Percentiles rank a stretch among this genome's conserved stretches.
phyloP scores from a whole-genome alignment of 1,140 invertebrate species.

The Drosophila neocordata region DNA sequence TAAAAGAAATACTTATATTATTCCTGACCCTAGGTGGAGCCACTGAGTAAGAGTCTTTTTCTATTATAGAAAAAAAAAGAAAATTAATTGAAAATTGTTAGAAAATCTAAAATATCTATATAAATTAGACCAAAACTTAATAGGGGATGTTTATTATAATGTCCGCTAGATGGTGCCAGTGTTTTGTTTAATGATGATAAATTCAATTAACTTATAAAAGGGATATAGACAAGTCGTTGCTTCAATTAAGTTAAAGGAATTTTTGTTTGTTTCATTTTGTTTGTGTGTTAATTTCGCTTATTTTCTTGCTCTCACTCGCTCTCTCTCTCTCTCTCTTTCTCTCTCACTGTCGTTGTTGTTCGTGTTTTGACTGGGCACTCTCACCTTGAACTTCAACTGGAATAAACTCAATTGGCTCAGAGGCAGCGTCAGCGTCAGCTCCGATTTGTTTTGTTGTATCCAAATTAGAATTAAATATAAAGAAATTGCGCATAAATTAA shows the following conservation, averaged over 20 bases:
- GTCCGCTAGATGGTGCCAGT: neutral
- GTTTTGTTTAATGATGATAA: too few relatives aligned
- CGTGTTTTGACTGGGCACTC: conserved; percentile 40
- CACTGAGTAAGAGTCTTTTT: too few relatives aligned
- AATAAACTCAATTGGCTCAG: conserved; percentile 62
- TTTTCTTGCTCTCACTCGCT: conserved; percentile 51
- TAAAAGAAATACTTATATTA: too few relatives aligned
- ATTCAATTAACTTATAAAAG: neutral
- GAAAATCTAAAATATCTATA: too few relatives aligned
- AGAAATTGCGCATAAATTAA: conserved; percentile 37
- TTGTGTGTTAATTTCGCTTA: conserved; percentile 54
- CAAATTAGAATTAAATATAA: conserved; percentile 38
- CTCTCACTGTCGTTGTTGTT: conserved; percentile 16
- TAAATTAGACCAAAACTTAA: too few relatives aligned
- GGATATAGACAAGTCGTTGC: neutral
- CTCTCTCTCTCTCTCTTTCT: neutral
- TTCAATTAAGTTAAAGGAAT: neutral
- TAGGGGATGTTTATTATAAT: too few relatives aligned
- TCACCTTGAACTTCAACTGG: conserved; percentile 77
- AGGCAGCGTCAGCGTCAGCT: conserved; percentile 19
- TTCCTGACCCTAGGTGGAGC: too few relatives aligned
- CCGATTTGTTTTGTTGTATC: conserved; percentile 40
- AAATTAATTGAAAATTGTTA: too few relatives aligned
- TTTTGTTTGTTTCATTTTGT: conserved; percentile 33
- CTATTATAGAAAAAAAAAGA: neutral